Evolutionary conservation across 2,888 invertebrate genomes (phyloP), one percentile per base, ranked within the genome.

Genomic region (Arenicola marina): DNA sequence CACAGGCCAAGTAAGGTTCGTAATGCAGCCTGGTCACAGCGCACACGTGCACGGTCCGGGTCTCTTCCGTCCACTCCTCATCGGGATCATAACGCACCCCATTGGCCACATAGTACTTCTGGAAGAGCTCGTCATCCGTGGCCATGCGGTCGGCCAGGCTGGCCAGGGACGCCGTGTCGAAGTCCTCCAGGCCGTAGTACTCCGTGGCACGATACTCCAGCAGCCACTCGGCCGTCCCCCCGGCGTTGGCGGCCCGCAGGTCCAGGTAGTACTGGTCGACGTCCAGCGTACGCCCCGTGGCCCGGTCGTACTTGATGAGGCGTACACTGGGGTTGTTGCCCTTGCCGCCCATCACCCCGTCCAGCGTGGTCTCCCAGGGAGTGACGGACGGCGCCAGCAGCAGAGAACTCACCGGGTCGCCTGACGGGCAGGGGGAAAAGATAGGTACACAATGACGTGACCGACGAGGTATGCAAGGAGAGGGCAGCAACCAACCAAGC

Each of bases 361-460:
- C 63, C 46, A 70, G 45, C 18, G 74, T 75, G 62, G 90, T 90
- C 70, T 91, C 89, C 83, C 90, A 89, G 0, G 96, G 95, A 60
- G 93, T 93, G 68, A 96, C 89, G 46, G 95, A 91, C 24, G 96
- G 95, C 15, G 95, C 91, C 77, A 94, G 86, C 85, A 95, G 89
- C 68, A 86, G 78, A 89, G 93, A 93, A 1, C 93, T 92, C 51
- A 93, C 90, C 26, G 94, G 92, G 65, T 38, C n/a, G 15, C 56
- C 66, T 66, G 45, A 4, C 61, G 33, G 29, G 33, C 3, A 38
- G 38, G 38, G 38, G 11, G 18, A 15, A 15, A 38, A 38, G n/a
- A n/a, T n/a, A n/a, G n/a, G n/a, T n/a, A n/a, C n/a, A n/a, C n/a
- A n/a, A n/a, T n/a, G n/a, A n/a, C n/a, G n/a, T n/a, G n/a, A n/a